These are phyloP conservation scores for Venusia cambrica DNA, from an alignment of 2,888 invertebrate genomes.

Conservation along the genomic window DNA sequence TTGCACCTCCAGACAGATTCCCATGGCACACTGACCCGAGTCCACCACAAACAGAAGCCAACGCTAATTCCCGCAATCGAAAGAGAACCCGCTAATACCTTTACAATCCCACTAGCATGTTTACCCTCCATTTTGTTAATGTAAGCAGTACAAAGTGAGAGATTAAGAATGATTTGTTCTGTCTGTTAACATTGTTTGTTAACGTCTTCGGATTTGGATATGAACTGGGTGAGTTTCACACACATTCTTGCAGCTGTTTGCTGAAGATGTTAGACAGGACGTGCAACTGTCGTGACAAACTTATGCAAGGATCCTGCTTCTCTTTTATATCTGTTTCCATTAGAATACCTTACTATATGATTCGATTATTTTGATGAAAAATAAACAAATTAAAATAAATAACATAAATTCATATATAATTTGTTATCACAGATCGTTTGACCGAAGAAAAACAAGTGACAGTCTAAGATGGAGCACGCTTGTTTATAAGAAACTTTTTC, in stretches of 20 bases:
- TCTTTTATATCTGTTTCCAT: too few species aligned
- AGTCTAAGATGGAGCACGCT: too few species aligned
- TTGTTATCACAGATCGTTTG: too few species aligned
- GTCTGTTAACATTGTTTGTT: slow-evolving; percentile 61
- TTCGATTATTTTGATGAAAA: too few species aligned
- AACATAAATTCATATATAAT: too few species aligned
- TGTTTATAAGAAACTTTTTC: too few species aligned
- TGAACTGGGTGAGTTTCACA: slow-evolving; percentile 70
- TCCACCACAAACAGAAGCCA: slow-evolving; percentile 35
- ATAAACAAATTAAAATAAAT: too few species aligned
- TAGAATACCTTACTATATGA: too few species aligned
- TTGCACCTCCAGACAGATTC: slow-evolving; percentile 32
- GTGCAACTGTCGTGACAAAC: slow-evolving; percentile 60
- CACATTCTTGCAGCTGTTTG: slow-evolving; percentile 58
- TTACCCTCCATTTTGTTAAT: slow-evolving; percentile 65
- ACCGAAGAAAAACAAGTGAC: too few species aligned
- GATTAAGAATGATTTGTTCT: slow-evolving; percentile 67
- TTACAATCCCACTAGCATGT: slow-evolving; percentile 52
- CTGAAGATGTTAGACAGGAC: slow-evolving; percentile 53
- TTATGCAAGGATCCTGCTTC: too few species aligned
- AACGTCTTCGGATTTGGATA: slow-evolving; percentile 56
- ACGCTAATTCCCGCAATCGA: slow-evolving; percentile 47
- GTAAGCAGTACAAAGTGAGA: slow-evolving; percentile 71
- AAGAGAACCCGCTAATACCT: slow-evolving; percentile 51
- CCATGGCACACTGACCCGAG: slow-evolving; percentile 53